These are phyloP conservation scores for Brachyhypopomus gauderio DNA, from an alignment of 2,113 vertebrate genomes.

Conservation along the genomic window DNA sequence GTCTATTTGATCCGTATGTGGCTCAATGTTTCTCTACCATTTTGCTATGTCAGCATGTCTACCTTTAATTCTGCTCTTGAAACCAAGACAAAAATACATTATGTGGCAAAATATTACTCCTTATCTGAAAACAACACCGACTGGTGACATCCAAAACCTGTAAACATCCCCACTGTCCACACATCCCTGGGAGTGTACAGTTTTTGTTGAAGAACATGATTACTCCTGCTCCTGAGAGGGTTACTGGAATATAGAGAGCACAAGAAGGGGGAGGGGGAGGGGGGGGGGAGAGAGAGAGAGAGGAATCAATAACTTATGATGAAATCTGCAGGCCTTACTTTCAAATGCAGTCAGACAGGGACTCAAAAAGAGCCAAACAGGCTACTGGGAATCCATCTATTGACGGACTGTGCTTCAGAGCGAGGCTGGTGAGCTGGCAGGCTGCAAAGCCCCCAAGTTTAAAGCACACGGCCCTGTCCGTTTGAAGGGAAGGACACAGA, in stretches of 20 bases:
- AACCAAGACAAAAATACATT: too few species aligned
- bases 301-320: slow-evolving; percentile 45
- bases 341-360: slow-evolving; percentile 23
- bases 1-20: neutral
- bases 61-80: neutral
- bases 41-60: neutral
- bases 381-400: slow-evolving; percentile 12
- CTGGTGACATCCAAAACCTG: neutral
- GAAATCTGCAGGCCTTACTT: slow-evolving; percentile 33
- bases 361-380: slow-evolving; percentile 5
- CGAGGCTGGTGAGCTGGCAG: neutral
- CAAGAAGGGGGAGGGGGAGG: neutral
- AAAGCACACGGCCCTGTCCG: too few species aligned
- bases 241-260: neutral
- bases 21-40: neutral
- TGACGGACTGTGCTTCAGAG: neutral
- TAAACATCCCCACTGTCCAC: neutral
- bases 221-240: neutral
- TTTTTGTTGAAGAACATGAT: neutral
- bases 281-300: neutral
- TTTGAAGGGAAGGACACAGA: too few species aligned
- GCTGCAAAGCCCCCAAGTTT: too few species aligned
- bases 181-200: neutral
- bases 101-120: neutral
- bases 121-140: neutral